Evolutionary conservation across 2,888 invertebrate species (phyloP).

Genomic region (Plagodis dolabraria): DNA sequence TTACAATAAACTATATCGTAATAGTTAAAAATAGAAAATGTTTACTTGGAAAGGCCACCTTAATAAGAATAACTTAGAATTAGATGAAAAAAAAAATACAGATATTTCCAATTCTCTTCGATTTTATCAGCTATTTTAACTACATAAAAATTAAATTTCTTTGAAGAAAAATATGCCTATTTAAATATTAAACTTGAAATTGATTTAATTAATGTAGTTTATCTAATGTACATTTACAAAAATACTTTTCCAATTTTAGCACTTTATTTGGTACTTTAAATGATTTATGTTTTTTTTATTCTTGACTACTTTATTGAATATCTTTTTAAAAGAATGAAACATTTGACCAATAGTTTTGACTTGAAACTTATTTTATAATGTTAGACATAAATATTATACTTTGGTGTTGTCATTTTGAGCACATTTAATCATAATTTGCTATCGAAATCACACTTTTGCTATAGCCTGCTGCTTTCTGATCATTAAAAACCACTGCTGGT

Average conservation of each 20-base stretch:
- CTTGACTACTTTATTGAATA: background rate
- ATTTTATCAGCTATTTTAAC: constrained; percentile 17
- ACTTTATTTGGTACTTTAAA: constrained; percentile 18
- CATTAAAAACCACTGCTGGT: background rate
- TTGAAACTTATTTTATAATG: constrained; percentile 6
- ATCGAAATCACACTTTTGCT: constrained; percentile 6
- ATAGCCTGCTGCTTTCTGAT: background rate
- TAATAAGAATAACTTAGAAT: constrained; percentile 44
- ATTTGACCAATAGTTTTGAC: constrained; percentile 1
- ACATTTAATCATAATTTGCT: constrained; percentile 19
- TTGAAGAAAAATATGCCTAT: constrained; percentile 17
- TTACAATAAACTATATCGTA: constrained; percentile 78
- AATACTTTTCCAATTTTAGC: constrained; percentile 35
- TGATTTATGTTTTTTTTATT: constrained; percentile 1
- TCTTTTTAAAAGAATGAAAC: background rate
- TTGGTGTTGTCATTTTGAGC: constrained; percentile 29
- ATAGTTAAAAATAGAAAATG: constrained; percentile 75
- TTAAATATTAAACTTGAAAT: background rate
- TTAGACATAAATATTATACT: constrained; percentile 14
- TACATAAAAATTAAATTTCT: constrained; percentile 11
- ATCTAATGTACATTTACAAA: constrained; percentile 27
- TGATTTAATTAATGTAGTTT: background rate
- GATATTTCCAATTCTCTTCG: constrained; percentile 15
- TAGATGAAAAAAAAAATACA: constrained; percentile 32
- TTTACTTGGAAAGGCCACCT: constrained; percentile 82